phyloP scores from a whole-genome alignment of 2,888 invertebrate genomes.

The Pseudococcus jackbeardsleyi region DNA sequence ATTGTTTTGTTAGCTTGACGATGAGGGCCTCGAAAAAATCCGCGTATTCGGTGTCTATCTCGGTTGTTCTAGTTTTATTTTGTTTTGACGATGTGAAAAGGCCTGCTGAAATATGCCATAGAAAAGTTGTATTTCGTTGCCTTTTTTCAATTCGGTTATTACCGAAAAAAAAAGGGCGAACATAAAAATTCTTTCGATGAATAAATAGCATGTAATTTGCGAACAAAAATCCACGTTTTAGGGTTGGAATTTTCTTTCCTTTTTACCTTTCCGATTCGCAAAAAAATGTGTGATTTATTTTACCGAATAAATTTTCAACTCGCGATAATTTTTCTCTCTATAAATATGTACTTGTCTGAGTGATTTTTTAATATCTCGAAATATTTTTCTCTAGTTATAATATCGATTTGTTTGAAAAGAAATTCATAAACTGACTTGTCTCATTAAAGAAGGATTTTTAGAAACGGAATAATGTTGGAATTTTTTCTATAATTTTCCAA shows the following conservation, averaged over 20 bases:
- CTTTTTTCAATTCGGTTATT: too few species aligned
- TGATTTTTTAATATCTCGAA: neutral
- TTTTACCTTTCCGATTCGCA: too few species aligned
- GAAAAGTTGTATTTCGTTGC: too few species aligned
- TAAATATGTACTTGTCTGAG: neutral
- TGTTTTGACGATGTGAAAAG: neutral
- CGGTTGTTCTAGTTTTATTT: neutral
- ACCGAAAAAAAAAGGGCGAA: too few species aligned
- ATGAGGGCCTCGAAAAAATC: neutral
- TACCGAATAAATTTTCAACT: slow-evolving; percentile 16
- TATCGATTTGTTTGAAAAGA: neutral
- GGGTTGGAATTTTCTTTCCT: too few species aligned
- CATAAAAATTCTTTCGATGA: too few species aligned
- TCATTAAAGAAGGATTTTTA: neutral
- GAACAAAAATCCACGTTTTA: too few species aligned
- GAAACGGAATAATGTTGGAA: neutral
- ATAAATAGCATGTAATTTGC: too few species aligned
- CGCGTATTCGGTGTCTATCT: neutral
- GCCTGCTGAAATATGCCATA: too few species aligned
- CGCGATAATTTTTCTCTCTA: neutral
- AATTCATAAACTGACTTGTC: neutral
- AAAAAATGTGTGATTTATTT: neutral
- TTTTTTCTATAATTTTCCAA: neutral
- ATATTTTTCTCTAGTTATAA: neutral
- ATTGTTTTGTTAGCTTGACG: slow-evolving; percentile 1